Evolutionary conservation across 2,888 invertebrate genomes (phyloP).

Genomic region (Augochlorella aurata): DNA sequence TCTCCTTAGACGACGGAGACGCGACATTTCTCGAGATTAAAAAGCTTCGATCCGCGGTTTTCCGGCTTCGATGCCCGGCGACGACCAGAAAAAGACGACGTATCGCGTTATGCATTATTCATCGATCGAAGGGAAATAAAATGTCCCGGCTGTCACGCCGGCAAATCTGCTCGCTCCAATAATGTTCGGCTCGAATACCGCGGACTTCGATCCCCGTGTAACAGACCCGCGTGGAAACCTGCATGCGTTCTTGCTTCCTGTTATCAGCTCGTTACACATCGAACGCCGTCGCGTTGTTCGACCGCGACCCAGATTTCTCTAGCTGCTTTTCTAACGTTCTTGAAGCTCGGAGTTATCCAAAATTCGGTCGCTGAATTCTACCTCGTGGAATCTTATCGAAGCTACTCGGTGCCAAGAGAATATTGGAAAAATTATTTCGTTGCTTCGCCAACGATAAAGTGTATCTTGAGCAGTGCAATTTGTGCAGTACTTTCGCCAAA

Average conservation of each 20-base stretch:
- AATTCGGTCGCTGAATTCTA: not conserved
- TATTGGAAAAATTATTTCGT: not conserved
- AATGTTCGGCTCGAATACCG: not conserved
- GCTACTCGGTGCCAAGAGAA: not conserved
- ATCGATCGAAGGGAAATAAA: slow-evolving; percentile 1
- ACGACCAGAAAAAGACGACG: not conserved
- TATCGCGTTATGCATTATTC: slow-evolving; percentile 11
- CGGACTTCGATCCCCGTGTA: not conserved
- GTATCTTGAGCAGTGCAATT: not conserved
- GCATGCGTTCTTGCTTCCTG: not conserved
- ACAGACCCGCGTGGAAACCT: not conserved
- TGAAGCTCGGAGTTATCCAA: not conserved
- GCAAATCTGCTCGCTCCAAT: not conserved
- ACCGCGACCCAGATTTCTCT: not conserved
- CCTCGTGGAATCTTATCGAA: no score
- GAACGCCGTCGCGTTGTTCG: not conserved
- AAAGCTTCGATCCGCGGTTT: not conserved
- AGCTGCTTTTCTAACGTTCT: not conserved
- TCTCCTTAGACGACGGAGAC: not conserved
- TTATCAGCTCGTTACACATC: not conserved
- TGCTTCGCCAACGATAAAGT: not conserved
- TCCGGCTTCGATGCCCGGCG: not conserved
- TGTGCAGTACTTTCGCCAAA: no score
- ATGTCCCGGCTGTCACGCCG: not conserved
- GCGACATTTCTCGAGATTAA: not conserved